Base-by-base conservation (phyloP, 2,113 vertebrate genomes). In the Cromileptes altivelis region DNA sequence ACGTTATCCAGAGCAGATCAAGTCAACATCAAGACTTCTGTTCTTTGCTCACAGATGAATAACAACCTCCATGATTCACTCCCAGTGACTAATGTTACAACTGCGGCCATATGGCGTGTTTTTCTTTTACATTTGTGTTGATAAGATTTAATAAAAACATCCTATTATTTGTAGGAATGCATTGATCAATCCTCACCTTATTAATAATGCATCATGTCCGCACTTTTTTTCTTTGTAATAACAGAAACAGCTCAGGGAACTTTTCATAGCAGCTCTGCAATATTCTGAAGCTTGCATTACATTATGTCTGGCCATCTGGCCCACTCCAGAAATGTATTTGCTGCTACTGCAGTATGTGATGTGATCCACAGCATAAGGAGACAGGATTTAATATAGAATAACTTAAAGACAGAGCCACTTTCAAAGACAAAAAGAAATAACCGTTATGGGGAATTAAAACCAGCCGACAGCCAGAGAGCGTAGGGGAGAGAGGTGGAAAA, bases 1-100 rank as follows among this genome's bases (percentile, higher is more conserved):
- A 91, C 75, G 65, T 61, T 82, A 72, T 86, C 86, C 82, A 81
- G 73, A 87, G 64, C 37, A 56, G 63, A 68, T 69, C 47, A 37
- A 37, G 42, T 79, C 58, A 3, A 75, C 67, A 21, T 74, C 21
- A 70, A 11, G 75, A 40, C 70, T 61, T 75, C 40, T 19, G 57
- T 33, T 75, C 61, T 81, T 76, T 60, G 67, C 70, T 62, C 13
- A 13, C 47, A 87, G 33, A 79, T 18, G 40, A 72, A 70, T 19
- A 85, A 75, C 50, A 88, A 42, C n/a, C n/a, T n/a, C 33, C 60
- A 13, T 1, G 0, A 30, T 19, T 75, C 45, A 73, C 45, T 73
- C 45, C 27, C 21, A 47, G 4, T 49, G 62, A 45, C 11, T 71
- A 64, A 60, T 73, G 47, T 21, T 21, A 52, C 10, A 9, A 27